phyloP scores from a whole-genome alignment of 2,797 vertebrate genomes.

The Neosilurus mollespiculum region DNA sequence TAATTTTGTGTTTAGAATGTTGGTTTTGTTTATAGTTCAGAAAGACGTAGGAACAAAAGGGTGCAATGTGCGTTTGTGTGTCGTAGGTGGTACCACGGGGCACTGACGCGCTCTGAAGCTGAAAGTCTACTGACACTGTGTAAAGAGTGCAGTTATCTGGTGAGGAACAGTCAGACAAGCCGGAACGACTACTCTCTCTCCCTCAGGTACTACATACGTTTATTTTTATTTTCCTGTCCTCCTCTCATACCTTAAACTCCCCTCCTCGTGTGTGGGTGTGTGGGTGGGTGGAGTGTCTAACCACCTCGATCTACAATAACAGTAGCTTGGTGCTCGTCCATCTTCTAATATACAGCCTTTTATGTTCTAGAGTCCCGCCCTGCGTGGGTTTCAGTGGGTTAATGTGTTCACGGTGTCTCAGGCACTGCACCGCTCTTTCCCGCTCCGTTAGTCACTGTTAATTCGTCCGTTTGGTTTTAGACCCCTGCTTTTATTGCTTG shows the following conservation, averaged over 20 bases:
- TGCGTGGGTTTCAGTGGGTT: neutral
- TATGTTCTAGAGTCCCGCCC: slow-evolving; percentile 49
- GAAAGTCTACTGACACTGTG: slow-evolving; percentile 87
- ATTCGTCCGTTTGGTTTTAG: neutral
- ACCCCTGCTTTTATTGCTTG: slow-evolving; percentile 17
- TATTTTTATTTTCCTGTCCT: neutral
- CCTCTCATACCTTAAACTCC: neutral
- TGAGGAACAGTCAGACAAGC: slow-evolving; percentile 89
- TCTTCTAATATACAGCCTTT: slow-evolving; percentile 22
- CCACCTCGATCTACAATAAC: neutral
- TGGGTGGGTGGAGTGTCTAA: too few relatives aligned
- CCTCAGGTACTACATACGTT: slow-evolving; percentile 75
- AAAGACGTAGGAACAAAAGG: too few relatives aligned
- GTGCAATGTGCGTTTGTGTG: slow-evolving; percentile 18
- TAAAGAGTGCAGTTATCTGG: slow-evolving; percentile 92
- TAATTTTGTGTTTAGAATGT: too few relatives aligned
- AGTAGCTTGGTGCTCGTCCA: neutral
- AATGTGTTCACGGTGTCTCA: neutral
- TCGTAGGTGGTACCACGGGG: slow-evolving; percentile 91
- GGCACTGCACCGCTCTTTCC: neutral
- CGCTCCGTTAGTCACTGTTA: neutral
- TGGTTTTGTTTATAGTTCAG: neutral
- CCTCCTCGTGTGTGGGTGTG: neutral
- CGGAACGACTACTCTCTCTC: slow-evolving; percentile 88
- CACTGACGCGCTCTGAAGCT: slow-evolving; percentile 83